Conservation (phyloP, 1,140 invertebrate species). For the Plectrocnemia conspersa region DNA sequence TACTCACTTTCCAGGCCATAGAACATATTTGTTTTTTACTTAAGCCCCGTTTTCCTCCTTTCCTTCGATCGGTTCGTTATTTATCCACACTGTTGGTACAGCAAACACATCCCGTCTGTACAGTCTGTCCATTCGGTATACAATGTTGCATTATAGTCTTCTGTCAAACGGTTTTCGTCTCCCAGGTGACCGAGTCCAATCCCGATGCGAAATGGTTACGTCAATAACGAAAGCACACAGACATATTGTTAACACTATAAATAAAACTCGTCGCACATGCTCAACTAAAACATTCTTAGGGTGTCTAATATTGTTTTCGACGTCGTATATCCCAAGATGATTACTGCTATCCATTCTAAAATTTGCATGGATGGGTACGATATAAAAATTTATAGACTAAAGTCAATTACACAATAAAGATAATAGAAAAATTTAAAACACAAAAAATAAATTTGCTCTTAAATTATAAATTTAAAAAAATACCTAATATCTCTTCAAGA, state of each 20-base stretch:
- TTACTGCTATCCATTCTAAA: constrained; percentile 13
- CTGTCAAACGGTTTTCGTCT: neutral
- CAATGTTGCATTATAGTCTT: neutral
- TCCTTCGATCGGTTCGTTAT: neutral
- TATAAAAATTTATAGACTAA: too few species aligned
- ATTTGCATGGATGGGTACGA: neutral
- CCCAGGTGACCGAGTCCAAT: too few species aligned
- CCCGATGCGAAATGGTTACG: too few species aligned
- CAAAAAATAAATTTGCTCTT: too few species aligned
- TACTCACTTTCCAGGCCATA: too few species aligned
- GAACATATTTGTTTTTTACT: neutral
- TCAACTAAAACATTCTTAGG: constrained; percentile 12
- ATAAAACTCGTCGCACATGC: too few species aligned
- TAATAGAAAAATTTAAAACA: too few species aligned
- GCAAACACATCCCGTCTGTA: neutral
- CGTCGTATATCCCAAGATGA: constrained; percentile 12
- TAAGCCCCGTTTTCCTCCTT: neutral
- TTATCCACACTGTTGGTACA: neutral
- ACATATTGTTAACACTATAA: too few species aligned
- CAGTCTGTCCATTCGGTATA: neutral
- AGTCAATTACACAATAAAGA: too few species aligned
- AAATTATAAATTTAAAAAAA: too few species aligned
- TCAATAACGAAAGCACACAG: too few species aligned
- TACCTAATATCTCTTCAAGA: too few species aligned
- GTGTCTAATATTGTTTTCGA: constrained; percentile 15